These are phyloP conservation scores for Thunnus albacares DNA, from an alignment of 2,797 vertebrate genomes.

Conservation along the genomic window DNA sequence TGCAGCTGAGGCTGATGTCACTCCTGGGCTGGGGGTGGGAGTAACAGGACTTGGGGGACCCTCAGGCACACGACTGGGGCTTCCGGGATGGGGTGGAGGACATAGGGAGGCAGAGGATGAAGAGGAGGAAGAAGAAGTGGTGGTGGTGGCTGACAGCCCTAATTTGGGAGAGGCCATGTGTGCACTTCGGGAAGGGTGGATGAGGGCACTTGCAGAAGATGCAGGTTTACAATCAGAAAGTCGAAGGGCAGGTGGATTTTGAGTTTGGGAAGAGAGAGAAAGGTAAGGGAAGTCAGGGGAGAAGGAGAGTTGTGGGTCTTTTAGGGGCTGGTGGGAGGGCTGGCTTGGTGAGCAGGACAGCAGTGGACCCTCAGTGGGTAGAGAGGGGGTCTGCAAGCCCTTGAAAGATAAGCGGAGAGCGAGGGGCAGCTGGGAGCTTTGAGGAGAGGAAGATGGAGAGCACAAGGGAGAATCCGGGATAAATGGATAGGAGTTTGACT, in stretches of 20 bases:
- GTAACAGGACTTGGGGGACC: constrained; percentile 88
- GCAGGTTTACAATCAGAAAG: constrained; percentile 60
- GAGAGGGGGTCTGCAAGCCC: constrained; percentile 71
- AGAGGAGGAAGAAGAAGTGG: constrained; percentile 83
- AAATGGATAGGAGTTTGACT: constrained; percentile 68
- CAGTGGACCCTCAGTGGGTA: constrained; percentile 53
- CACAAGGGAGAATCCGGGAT: constrained; percentile 70
- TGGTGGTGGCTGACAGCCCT: constrained; percentile 86
- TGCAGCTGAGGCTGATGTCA: constrained; percentile 81
- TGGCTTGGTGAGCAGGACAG: constrained; percentile 59
- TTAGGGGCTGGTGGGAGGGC: constrained; percentile 41
- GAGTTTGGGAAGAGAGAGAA: constrained; percentile 41
- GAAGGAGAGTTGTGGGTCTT: constrained; percentile 49
- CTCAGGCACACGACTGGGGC: constrained; percentile 89
- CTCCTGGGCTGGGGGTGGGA: constrained; percentile 83
- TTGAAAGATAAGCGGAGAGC: constrained; percentile 73
- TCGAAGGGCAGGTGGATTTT: constrained; percentile 39
- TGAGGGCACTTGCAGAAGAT: constrained; percentile 61
- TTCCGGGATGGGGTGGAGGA: constrained; percentile 87
- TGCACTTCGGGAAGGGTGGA: constrained; percentile 46
- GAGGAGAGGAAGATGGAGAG: constrained; percentile 69
- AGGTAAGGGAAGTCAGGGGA: constrained; percentile 52
- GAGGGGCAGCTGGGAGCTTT: constrained; percentile 65
- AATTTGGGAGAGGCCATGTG: constrained; percentile 89
- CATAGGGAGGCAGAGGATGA: constrained; percentile 86